These are phyloP conservation scores for Cottoperca gobio DNA, from an alignment of 2,797 vertebrate genomes.

Conservation along the genomic window DNA sequence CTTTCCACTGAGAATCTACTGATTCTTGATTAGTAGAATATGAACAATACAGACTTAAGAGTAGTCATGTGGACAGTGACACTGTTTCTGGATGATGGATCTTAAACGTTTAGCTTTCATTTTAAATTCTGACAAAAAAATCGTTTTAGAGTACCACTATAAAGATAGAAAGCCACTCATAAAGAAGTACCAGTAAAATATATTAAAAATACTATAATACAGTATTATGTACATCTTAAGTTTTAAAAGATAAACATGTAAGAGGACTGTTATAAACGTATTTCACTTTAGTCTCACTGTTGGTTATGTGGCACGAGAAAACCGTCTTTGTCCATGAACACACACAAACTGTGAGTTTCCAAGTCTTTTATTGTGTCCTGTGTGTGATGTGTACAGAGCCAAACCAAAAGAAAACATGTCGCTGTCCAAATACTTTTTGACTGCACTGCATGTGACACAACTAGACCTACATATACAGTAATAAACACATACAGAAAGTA, in stretches of 20 bases:
- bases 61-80: slow-evolving; percentile 24
- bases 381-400: not conserved
- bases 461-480: slow-evolving; percentile 14
- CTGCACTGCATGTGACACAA: slow-evolving; percentile 25
- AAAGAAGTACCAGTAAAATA: not conserved
- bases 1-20: slow-evolving; percentile 19
- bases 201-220: not conserved
- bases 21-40: slow-evolving; percentile 60
- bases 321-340: not conserved
- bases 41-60: slow-evolving; percentile 7
- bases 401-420: slow-evolving; percentile 9
- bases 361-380: not conserved
- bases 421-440: slow-evolving; percentile 32
- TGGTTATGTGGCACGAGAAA: not conserved
- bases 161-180: not conserved
- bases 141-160: not conserved
- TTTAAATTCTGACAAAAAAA: not conserved
- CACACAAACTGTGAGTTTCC: not conserved
- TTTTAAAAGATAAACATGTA: not conserved
- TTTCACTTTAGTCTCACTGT: not conserved
- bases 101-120: too few species aligned
- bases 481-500: slow-evolving; percentile 10
- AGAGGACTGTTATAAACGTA: not conserved
- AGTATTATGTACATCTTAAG: not conserved
- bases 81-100: slow-evolving; percentile 1